Percentiles rank a stretch among this genome's conserved stretches.
These are phyloP conservation scores for Abrostola triplasia DNA, from an alignment of 2,888 invertebrate species.

Conservation along the genomic window DNA sequence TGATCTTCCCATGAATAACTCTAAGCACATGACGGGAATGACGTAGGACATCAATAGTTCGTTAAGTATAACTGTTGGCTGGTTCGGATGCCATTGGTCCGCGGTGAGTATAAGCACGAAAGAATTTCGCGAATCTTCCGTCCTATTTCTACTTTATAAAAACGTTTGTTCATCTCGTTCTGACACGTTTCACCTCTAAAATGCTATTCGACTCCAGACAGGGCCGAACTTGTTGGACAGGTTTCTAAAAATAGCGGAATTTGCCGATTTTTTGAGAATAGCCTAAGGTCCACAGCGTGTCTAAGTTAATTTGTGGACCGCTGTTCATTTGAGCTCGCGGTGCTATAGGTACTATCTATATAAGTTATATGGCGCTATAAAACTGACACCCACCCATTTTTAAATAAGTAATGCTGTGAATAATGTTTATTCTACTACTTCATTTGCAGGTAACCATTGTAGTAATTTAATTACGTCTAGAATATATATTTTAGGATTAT, in stretches of 20 bases:
- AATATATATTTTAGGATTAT: too few relatives aligned
- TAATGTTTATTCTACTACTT: constrained; percentile 4
- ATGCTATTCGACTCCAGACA: constrained; percentile 83
- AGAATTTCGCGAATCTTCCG: constrained; percentile 80
- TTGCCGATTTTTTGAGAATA: constrained; percentile 76
- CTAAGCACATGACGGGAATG: constrained; percentile 16
- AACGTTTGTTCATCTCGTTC: constrained; percentile 78
- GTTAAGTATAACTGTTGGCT: constrained; percentile 17
- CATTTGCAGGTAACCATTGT: constrained; percentile 4
- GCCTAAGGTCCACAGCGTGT: constrained; percentile 60
- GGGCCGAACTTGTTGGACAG: constrained; percentile 79
- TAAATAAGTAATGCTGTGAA: constrained; percentile 1
- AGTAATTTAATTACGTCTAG: constrained; percentile 12
- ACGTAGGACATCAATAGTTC: constrained; percentile 34
- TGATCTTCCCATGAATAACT: constrained; percentile 2
- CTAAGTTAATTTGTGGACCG: constrained; percentile 40
- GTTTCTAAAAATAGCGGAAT: constrained; percentile 86
- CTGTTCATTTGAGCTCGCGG: constrained; percentile 22
- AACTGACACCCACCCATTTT: constrained; percentile 3
- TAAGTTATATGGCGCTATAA: constrained; percentile 1
- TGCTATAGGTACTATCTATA: constrained; percentile 8
- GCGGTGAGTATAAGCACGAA: constrained; percentile 72
- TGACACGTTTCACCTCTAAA: constrained; percentile 84
- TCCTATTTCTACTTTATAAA: constrained; percentile 79
- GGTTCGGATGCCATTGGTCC: constrained; percentile 50